Conservation (phyloP, 2,888 invertebrate genomes). For the Ctenicera cuprea region DNA sequence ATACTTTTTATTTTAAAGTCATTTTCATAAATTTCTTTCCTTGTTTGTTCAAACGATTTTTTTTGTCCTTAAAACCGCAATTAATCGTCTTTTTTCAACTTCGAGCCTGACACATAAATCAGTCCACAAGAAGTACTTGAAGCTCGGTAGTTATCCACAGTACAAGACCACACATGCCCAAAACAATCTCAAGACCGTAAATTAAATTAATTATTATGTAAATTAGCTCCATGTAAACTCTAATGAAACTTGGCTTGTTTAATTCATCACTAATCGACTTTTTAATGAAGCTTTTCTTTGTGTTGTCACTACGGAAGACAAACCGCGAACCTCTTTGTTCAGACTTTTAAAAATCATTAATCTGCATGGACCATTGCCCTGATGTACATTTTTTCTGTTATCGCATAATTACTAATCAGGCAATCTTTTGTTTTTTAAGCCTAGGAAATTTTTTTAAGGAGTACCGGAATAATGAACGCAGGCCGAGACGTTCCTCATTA, state of each 20-base stretch:
- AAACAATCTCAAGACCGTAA: constrained; percentile 1
- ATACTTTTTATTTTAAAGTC: too few relatives aligned
- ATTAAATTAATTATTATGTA: constrained; percentile 27
- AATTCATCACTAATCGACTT: constrained; percentile 11
- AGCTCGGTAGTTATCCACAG: too few relatives aligned
- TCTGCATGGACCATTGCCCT: constrained; percentile 4
- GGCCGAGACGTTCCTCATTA: constrained; percentile 20
- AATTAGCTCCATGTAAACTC: constrained; percentile 22
- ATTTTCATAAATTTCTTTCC: too few relatives aligned
- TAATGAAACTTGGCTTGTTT: constrained; percentile 20
- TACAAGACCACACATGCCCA: too few relatives aligned
- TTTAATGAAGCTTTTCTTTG: constrained; percentile 9
- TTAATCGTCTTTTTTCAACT: too few relatives aligned
- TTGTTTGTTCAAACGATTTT: too few relatives aligned
- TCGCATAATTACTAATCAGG: constrained; percentile 8
- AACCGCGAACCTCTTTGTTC: constrained; percentile 10
- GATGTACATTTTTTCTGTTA: not conserved
- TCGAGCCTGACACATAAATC: too few relatives aligned
- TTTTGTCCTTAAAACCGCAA: too few relatives aligned
- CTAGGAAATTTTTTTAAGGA: not conserved
- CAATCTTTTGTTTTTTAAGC: constrained; percentile 2
- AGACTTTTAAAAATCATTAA: constrained; percentile 13
- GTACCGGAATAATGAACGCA: not conserved
- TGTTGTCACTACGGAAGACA: not conserved
- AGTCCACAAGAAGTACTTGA: too few relatives aligned